Conservation (phyloP, 2,797 vertebrate genomes). For the Bothrops alternatus region DNA sequence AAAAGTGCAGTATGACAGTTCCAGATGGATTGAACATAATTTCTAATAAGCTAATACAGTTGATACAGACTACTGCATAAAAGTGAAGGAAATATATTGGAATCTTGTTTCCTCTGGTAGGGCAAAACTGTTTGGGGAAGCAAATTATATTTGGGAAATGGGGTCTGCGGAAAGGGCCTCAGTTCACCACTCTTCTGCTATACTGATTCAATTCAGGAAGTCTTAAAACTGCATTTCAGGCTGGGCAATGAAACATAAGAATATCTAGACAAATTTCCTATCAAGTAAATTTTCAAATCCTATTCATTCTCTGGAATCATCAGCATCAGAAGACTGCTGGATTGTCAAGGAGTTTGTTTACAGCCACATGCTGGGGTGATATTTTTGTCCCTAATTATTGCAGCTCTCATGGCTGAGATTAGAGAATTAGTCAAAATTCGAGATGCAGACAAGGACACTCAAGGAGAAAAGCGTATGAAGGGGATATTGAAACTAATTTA, state of each 20-base stretch:
- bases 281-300: slow-evolving; percentile 54
- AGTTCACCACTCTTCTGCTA: not conserved
- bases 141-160: not conserved
- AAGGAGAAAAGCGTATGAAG: slow-evolving; percentile 42
- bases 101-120: not conserved
- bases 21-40: not conserved
- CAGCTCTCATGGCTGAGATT: slow-evolving; percentile 24
- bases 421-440: slow-evolving; percentile 45
- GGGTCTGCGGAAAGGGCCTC: not conserved
- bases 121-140: not conserved
- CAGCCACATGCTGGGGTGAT: slow-evolving; percentile 2
- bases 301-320: slow-evolving; percentile 53
- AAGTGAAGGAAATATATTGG: not conserved
- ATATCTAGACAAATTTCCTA: slow-evolving; percentile 42
- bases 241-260: not conserved
- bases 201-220: not conserved
- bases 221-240: not conserved
- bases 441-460: slow-evolving; percentile 57
- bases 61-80: not conserved
- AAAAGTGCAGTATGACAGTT: not conserved
- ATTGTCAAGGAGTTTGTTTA: slow-evolving; percentile 53
- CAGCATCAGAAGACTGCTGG: slow-evolving; percentile 41
- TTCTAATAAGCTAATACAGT: not conserved
- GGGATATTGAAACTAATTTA: slow-evolving; percentile 9
- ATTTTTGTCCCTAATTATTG: slow-evolving; percentile 43